These are phyloP conservation scores for Stenotaenia linearis DNA, from an alignment of 2,888 invertebrate genomes.

Conservation along the genomic window DNA sequence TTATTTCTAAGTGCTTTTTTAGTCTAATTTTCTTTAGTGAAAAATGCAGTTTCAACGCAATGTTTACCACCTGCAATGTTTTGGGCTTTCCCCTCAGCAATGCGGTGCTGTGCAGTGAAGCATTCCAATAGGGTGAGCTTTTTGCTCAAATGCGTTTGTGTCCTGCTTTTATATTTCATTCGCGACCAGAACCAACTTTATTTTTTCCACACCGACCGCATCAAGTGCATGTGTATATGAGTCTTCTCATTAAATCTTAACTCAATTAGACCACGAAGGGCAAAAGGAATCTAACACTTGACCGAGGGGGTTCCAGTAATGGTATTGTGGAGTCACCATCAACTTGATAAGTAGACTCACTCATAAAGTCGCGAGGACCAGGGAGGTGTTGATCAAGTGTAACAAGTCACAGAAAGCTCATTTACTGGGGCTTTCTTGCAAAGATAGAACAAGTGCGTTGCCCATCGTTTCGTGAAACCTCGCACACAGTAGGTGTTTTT, in stretches of 20 bases:
- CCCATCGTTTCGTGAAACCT: background rate
- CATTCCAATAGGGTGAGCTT: conserved; percentile 21
- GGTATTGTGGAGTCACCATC: conserved; percentile 16
- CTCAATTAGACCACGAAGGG: background rate
- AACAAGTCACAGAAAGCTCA: background rate
- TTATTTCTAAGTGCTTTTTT: no score
- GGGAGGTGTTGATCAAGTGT: conserved; percentile 4
- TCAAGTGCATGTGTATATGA: background rate
- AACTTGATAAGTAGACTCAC: conserved; percentile 13
- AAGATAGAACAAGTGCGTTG: background rate
- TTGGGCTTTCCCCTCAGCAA: background rate
- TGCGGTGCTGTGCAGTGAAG: conserved; percentile 19
- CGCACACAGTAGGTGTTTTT: background rate
- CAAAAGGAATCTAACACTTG: background rate
- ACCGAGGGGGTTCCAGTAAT: background rate
- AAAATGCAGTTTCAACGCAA: background rate
- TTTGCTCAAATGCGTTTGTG: background rate
- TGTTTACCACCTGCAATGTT: background rate
- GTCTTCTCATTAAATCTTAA: conserved; percentile 14
- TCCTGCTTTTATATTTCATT: background rate
- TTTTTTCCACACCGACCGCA: background rate
- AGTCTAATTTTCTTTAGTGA: no score
- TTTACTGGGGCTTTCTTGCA: conserved; percentile 10
- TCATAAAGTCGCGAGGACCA: background rate
- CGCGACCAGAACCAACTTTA: background rate